phyloP scores from a whole-genome alignment of 2,113 vertebrate genomes.

The Delphinus delphis region DNA sequence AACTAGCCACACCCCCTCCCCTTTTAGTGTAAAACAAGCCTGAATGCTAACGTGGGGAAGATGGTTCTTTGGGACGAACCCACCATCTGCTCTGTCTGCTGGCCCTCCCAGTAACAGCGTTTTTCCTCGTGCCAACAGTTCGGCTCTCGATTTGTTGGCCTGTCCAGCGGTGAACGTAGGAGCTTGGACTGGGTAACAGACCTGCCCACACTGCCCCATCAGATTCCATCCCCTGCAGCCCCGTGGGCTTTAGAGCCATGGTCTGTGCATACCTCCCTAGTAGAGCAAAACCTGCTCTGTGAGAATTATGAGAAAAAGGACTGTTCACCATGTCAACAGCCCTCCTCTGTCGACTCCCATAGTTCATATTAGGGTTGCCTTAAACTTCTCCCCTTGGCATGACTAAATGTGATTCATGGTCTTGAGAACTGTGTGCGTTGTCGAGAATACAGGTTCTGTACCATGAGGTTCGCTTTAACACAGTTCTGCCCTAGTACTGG shows the following conservation, averaged over 20 bases:
- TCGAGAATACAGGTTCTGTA: not conserved
- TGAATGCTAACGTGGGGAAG: not conserved
- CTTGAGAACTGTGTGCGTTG: not conserved
- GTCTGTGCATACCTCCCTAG: not conserved
- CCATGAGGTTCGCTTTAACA: not conserved
- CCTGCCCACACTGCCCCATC: not conserved
- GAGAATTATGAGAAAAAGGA: not conserved
- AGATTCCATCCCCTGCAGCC: not conserved
- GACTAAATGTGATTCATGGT: not conserved
- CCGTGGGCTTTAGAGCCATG: not conserved
- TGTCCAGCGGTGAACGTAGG: not conserved
- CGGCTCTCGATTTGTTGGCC: not conserved
- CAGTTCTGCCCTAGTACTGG: too few species aligned
- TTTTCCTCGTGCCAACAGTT: not conserved
- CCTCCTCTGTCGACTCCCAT: not conserved
- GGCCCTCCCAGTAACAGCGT: not conserved
- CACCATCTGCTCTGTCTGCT: not conserved
- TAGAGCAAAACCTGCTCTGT: not conserved
- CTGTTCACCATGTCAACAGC: not conserved
- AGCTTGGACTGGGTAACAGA: not conserved
- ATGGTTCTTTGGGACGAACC: not conserved
- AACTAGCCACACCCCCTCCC: not conserved
- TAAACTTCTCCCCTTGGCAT: not conserved
- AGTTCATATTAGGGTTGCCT: not conserved
- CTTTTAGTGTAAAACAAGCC: not conserved